Conservation (phyloP, 2,888 invertebrate species). For the Ichneumon xanthorius region DNA sequence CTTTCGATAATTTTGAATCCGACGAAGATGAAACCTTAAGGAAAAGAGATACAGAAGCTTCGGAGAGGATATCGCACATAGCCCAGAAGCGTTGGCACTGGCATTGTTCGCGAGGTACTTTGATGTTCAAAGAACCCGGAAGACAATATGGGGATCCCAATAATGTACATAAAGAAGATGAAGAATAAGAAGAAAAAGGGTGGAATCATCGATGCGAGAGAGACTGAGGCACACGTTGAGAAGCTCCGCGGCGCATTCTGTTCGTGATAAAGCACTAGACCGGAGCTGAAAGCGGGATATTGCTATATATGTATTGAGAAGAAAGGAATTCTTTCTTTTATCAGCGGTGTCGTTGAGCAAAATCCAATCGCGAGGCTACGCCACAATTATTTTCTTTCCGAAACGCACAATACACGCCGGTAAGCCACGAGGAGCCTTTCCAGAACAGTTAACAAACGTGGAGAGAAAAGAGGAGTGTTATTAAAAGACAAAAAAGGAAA, state of each 20-base stretch:
- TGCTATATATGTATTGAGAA: conserved; percentile 19
- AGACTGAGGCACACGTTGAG: conserved; percentile 1
- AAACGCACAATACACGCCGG: conserved; percentile 57
- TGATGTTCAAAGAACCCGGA: conserved; percentile 32
- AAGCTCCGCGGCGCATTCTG: conserved; percentile 5
- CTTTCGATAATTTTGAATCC: neutral
- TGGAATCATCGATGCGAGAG: conserved; percentile 13
- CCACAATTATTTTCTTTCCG: conserved; percentile 62
- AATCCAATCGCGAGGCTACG: conserved; percentile 58
- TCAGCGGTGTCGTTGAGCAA: conserved; percentile 35
- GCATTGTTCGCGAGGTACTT: conserved; percentile 31
- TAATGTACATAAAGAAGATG: conserved; percentile 28
- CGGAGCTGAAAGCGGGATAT: conserved; percentile 17
- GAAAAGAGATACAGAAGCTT: neutral
- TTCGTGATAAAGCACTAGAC: neutral
- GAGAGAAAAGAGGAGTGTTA: neutral
- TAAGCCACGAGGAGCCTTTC: conserved; percentile 10
- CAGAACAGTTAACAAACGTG: conserved; percentile 34
- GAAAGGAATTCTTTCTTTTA: conserved; percentile 52
- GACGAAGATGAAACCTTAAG: neutral
- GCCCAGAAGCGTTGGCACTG: neutral
- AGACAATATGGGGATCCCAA: conserved; percentile 41
- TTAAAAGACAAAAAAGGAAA: neutral
- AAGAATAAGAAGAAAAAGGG: conserved; percentile 1
- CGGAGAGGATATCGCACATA: neutral